Evolutionary conservation across 2,888 invertebrate species (phyloP), one percentile per base, ranked within the genome.

Genomic region (Abrostola tripartita): DNA sequence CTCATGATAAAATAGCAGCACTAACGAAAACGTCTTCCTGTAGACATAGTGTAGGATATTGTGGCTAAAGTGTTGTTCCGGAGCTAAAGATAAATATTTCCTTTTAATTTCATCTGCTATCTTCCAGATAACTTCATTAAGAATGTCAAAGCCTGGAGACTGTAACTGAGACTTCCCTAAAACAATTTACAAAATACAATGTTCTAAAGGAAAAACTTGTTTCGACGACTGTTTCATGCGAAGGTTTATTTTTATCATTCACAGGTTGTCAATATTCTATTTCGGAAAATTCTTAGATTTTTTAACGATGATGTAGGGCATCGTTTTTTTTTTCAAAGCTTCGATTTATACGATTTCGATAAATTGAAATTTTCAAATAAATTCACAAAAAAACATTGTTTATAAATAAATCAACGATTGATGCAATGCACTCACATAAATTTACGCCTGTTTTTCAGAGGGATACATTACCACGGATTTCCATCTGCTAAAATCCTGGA

Each of bases 111-210:
- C 24, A 41, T 52, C 58, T 14, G 7, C 37, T 52, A 9, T n/a
- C 64, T 47, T 56, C 9, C 36, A 59, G 52, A 59, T 64, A 73
- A 53, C 63, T 68, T 73, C 50, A 68, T 71, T 71, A 74, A 68
- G 41, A 44, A 41, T 55, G 54, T 74, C 59, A 74, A 71, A 71
- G 70, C 56, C 56, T 36, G 53, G 57, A 38, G n/a, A 36, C 50
- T n/a, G 74, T 57, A 58, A 61, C 61, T 72, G 54, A 74, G 70
- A 61, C 65, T 65, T 14, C 6, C 5, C 44, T 12, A 7, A 44
- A 8, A 14, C 5, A n/a, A 5, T n/a, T 42, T 11, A 42, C 42
- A 5, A n/a, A 42, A 11, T n/a, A 6, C 6, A 12, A 11, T 42
- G n/a, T 42, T 42, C 5, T 5, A 42, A 42, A 24, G 1, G 24